Evolutionary conservation across 2,888 invertebrate genomes (phyloP), one percentile per base, ranked within the genome.

Genomic region (Zelleria hepariella): DNA sequence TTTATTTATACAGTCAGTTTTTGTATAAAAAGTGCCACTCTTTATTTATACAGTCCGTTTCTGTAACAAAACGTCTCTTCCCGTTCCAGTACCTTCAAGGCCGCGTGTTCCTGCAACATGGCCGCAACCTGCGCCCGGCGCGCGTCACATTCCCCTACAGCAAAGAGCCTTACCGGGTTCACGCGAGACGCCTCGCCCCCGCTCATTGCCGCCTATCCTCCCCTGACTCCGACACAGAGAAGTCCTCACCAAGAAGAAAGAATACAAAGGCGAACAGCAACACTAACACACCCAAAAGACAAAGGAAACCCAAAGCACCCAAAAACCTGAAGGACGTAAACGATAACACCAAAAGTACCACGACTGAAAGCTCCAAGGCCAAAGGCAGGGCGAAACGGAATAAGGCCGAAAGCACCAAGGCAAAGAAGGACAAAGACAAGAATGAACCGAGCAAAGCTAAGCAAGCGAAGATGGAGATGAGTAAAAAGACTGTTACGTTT

Each of bases 1-100:
- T n/a, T n/a, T n/a, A n/a, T n/a, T n/a, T n/a, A n/a, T n/a, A n/a
- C n/a, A n/a, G n/a, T n/a, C n/a, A n/a, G n/a, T n/a, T n/a, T n/a
- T n/a, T n/a, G n/a, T n/a, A n/a, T n/a, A n/a, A n/a, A n/a, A n/a
- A n/a, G n/a, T n/a, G n/a, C n/a, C n/a, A n/a, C 5, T 26, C 5
- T 42, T 3, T 42, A 42, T 42, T 15, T 15, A 2, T 10, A 10
- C 7, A 32, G 32, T 32, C 32, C 2, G 32, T 10, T 10, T 15
- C 32, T 32, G 2, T 32, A 32, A 42, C 15, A 15, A 1, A 42
- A 15, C 0, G 10, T 42, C 32, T 2, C 20, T 18, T 49, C 21
- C 18, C 20, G 64, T 88, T 89, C 24, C 78, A 94, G 94, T 95
- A 94, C 75, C 89, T 94, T 21, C 94, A 95, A 75, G 95, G 95